Conservation (phyloP, 1,140 invertebrate genomes). For the Dinoponera quadriceps region DNA sequence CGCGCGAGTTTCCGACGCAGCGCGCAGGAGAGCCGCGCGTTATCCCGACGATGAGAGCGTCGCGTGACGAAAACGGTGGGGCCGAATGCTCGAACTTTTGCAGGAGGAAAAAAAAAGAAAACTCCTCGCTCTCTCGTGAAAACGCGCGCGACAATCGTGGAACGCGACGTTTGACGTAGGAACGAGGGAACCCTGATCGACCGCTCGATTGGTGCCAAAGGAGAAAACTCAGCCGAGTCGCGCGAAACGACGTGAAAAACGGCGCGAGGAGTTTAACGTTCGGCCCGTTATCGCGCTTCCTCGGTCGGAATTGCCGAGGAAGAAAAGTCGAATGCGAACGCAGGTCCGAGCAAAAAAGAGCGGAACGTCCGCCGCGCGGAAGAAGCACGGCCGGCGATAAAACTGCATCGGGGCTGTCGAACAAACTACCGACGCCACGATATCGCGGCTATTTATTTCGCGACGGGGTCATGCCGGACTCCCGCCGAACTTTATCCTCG, state of each 20-base stretch:
- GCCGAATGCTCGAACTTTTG: neutral
- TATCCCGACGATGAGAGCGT: neutral
- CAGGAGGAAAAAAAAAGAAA: too few relatives aligned
- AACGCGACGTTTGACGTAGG: too few relatives aligned
- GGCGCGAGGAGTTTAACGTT: neutral
- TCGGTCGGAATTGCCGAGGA: too few relatives aligned
- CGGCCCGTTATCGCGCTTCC: neutral
- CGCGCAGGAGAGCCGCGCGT: neutral
- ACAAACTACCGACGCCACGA: constrained; percentile 65
- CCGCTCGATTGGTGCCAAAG: neutral
- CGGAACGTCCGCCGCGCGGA: neutral
- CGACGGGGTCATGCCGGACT: constrained; percentile 24
- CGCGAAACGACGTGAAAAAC: neutral
- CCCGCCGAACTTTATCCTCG: constrained; percentile 63
- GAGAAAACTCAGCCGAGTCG: neutral
- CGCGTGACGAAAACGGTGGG: too few relatives aligned
- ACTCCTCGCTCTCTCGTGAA: too few relatives aligned
- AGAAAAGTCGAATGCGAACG: neutral
- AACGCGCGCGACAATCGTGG: too few relatives aligned
- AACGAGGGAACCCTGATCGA: too few relatives aligned
- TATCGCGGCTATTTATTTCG: constrained; percentile 69
- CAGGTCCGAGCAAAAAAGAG: constrained; percentile 9
- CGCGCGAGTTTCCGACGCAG: constrained; percentile 8
- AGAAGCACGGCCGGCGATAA: constrained; percentile 63
- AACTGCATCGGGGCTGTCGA: constrained; percentile 51